These are phyloP conservation scores for Sarcophaga subvicina DNA, from an alignment of 2,888 invertebrate genomes.

Conservation along the genomic window DNA sequence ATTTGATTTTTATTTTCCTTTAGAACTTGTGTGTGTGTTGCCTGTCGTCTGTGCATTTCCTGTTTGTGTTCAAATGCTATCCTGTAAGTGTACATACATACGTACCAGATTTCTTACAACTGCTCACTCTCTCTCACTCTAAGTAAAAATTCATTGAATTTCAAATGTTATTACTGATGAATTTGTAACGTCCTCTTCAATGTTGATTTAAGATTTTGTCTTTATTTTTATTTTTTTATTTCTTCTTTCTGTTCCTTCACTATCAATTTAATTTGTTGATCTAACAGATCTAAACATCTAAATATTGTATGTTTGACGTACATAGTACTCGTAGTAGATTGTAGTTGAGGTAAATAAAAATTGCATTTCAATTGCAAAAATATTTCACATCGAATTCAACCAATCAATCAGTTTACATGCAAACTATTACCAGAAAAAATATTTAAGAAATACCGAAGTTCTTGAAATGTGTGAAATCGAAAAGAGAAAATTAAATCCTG, in stretches of 20 bases:
- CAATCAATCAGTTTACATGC: neutral
- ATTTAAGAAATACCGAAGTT: neutral
- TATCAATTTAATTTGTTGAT: constrained; percentile 59
- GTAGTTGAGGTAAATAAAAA: neutral
- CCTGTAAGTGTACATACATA: neutral
- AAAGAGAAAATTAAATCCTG: no score
- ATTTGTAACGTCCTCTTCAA: constrained; percentile 60
- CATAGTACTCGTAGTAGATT: no score
- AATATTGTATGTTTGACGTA: constrained; percentile 35
- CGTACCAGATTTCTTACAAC: constrained; percentile 23
- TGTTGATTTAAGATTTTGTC: constrained; percentile 51
- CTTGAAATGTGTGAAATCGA: no score
- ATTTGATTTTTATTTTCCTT: constrained; percentile 43
- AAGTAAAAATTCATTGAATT: constrained; percentile 80
- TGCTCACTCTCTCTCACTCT: constrained; percentile 16
- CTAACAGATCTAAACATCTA: constrained; percentile 26
- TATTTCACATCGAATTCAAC: neutral
- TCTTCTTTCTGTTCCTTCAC: neutral
- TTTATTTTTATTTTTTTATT: constrained; percentile 3
- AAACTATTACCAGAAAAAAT: neutral
- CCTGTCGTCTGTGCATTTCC: neutral
- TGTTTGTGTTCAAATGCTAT: constrained; percentile 10
- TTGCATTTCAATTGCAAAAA: constrained; percentile 30
- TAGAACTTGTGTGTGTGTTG: neutral
- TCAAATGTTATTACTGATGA: constrained; percentile 74